These are phyloP conservation scores for Cyphomyrus plagiostoma DNA, from an alignment of 2,113 vertebrate genomes.

Conservation along the genomic window DNA sequence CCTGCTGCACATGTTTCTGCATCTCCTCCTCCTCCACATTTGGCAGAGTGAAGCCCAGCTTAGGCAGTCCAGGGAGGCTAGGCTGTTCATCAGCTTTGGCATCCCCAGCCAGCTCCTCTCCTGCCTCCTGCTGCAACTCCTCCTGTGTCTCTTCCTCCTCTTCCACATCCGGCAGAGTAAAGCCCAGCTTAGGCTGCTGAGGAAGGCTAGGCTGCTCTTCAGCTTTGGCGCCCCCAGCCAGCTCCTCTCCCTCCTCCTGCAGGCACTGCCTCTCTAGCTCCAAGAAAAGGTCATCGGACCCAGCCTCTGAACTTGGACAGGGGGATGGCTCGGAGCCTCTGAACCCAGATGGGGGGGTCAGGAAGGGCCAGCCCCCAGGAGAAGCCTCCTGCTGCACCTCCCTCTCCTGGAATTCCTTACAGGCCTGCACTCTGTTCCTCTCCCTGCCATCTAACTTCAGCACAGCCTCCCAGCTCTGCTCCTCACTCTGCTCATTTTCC, in stretches of 20 bases:
- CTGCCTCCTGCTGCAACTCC: conserved; percentile 49
- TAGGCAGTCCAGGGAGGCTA: conserved; percentile 34
- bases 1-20: conserved; percentile 42
- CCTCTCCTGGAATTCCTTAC: conserved; percentile 43
- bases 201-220: conserved; percentile 45
- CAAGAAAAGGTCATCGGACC: conserved; percentile 89
- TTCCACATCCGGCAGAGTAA: conserved; percentile 43
- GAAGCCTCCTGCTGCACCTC: conserved; percentile 47
- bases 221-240: conserved; percentile 38
- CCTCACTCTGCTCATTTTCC: conserved; percentile 69
- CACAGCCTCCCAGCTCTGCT: conserved; percentile 68
- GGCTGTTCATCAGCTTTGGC: conserved; percentile 46
- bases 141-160: conserved; percentile 28
- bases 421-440: conserved; percentile 41
- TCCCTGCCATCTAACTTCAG: conserved; percentile 64
- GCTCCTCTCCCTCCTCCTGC: conserved; percentile 54
- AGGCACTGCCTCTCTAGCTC: conserved; percentile 84
- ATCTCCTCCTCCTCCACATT: conserved; percentile 30
- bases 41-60: conserved; percentile 39
- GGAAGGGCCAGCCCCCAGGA: conserved; percentile 57
- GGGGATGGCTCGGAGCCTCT: conserved; percentile 56
- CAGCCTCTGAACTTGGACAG: conserved; percentile 69
- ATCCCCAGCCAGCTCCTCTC: conserved; percentile 37
- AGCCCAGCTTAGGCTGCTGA: conserved; percentile 35
- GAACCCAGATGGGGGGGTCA: conserved; percentile 64